Conservation (phyloP, 2,797 vertebrate species). For the Gambelia wislizenii region DNA sequence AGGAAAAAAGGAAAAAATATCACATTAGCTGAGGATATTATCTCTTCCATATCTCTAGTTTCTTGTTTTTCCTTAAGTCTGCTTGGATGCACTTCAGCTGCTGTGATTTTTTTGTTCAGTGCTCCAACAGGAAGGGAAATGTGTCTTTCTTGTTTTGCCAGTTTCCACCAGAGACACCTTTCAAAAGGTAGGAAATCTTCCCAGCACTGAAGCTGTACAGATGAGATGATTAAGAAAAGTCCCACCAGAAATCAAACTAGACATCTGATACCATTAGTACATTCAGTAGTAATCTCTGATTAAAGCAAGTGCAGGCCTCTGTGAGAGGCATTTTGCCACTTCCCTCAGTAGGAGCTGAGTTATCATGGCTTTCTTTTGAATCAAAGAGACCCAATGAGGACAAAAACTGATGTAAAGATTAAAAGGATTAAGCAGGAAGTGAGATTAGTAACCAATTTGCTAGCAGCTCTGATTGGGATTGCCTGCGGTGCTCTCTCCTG, state of each 20-base stretch:
- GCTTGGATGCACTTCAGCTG: not conserved
- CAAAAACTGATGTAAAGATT: conserved; percentile 31
- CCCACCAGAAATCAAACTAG: not conserved
- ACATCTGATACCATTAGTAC: not conserved
- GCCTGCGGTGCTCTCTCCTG: not conserved
- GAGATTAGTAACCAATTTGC: conserved; percentile 37
- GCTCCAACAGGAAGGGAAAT: not conserved
- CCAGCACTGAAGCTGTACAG: not conserved
- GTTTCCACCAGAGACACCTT: not conserved
- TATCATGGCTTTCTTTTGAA: conserved; percentile 16
- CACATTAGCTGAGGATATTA: not conserved
- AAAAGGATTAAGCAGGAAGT: conserved; percentile 39
- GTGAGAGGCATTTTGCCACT: not conserved
- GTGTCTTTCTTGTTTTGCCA: conserved; percentile 10
- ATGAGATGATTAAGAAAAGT: conserved; percentile 14
- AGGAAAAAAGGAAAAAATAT: not conserved
- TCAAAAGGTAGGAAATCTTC: not conserved
- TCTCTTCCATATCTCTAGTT: not conserved
- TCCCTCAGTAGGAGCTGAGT: conserved; percentile 7
- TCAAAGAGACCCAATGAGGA: conserved; percentile 20
- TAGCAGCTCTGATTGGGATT: conserved; percentile 34
- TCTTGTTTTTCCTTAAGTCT: not conserved
- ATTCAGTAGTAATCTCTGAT: conserved; percentile 23
- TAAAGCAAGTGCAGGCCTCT: not conserved
- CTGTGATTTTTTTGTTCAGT: conserved; percentile 34